A percentile compares a stretch with the other conserved stretches of the same genome.
Conservation (phyloP, 2,888 invertebrate genomes). For the Epinotia nisella region DNA sequence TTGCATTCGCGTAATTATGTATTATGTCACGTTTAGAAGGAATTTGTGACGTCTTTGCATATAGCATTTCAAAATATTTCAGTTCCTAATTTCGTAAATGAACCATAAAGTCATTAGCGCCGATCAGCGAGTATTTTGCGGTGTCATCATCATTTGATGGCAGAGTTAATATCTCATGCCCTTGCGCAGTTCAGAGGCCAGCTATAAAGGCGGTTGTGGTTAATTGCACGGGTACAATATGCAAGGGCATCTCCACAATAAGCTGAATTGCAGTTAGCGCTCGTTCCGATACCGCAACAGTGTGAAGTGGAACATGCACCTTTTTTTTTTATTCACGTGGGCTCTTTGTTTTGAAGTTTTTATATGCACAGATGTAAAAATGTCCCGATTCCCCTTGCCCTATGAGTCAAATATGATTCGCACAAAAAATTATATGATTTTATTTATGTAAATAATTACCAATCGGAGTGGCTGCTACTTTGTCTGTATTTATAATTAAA, state of each 20-base stretch:
- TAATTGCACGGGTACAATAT: conserved; percentile 44
- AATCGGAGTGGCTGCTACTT: background rate
- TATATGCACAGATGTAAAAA: conserved; percentile 13
- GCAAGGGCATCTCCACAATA: conserved; percentile 43
- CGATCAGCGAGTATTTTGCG: background rate
- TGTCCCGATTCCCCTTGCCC: background rate
- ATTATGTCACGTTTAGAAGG: conserved; percentile 3
- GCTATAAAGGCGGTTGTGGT: conserved; percentile 46
- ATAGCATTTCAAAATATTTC: conserved; percentile 11
- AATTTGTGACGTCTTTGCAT: conserved; percentile 6
- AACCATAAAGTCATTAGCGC: conserved; percentile 7
- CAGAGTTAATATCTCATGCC: conserved; percentile 37
- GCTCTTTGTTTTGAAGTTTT: conserved; percentile 24
- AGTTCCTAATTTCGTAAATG: conserved; percentile 7
- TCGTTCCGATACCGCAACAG: conserved; percentile 29
- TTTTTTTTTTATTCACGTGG: conserved; percentile 28
- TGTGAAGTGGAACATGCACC: conserved; percentile 25
- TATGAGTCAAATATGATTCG: background rate
- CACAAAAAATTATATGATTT: background rate
- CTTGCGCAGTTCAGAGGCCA: conserved; percentile 51
- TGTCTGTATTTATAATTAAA: background rate
- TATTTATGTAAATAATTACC: background rate
- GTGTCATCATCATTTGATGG: conserved; percentile 13
- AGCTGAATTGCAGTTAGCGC: conserved; percentile 28
- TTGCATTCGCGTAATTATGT: background rate